Evolutionary conservation across 1,140 invertebrate species (phyloP), one percentile per base, ranked within the genome.

Genomic region (Ceratosolen solmsi): DNA sequence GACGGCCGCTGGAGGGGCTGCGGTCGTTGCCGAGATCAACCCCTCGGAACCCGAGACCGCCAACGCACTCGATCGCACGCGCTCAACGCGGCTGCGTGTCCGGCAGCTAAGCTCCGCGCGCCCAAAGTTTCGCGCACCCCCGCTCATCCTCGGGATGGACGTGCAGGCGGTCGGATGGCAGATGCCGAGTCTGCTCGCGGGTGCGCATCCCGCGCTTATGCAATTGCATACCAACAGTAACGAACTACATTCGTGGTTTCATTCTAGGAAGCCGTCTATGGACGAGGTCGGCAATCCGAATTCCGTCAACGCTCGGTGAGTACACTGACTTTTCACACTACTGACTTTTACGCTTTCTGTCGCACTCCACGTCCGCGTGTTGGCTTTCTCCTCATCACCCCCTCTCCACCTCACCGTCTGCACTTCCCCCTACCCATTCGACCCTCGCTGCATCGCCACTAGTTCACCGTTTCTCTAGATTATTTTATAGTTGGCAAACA

Each of bases 301-400:
- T 73, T 94, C 94, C 49, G 94, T 95, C 85, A 95, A 95, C 88
- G 93, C 94, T 88, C 94, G 94, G 94, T 95, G 91, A 95, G 94
- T 94, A 83, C 30, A 36, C 17, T 27, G 13, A 0, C 17, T n/a
- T n/a, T n/a, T 54, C 54, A 51, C 30, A 30, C 15, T 51, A 20
- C 38, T 63, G 1, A 13, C 27, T 25, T 46, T 46, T 8, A 46
- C 41, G 13, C n/a, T n/a, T n/a, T n/a, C n/a, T n/a, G n/a, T n/a
- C n/a, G n/a, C n/a, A n/a, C n/a, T n/a, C n/a, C n/a, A n/a, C n/a
- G n/a, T n/a, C n/a, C n/a, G n/a, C n/a, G n/a, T n/a, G n/a, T n/a
- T n/a, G n/a, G n/a, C n/a, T n/a, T n/a, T n/a, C n/a, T n/a, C n/a
- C n/a, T n/a, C n/a, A n/a, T n/a, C n/a, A n/a, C n/a, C n/a, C n/a